Evolutionary conservation across 2,797 vertebrate species (phyloP), one percentile per base, ranked within the genome.

Genomic region (Meda fulgida): DNA sequence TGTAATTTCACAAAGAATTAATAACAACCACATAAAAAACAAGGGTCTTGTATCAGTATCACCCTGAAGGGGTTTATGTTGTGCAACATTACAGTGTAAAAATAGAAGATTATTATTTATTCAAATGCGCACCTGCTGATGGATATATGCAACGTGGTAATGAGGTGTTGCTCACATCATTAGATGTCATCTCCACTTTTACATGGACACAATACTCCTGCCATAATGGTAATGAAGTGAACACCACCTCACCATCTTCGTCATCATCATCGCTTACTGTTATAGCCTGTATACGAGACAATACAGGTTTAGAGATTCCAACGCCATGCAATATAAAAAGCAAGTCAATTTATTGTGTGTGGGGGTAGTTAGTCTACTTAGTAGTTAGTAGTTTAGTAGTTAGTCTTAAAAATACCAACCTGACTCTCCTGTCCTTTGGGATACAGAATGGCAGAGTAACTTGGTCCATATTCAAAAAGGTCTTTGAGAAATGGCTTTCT

Each of bases 121-220:
- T 72, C n/a, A 63, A 21, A 53, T 78, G 36, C 2, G 5, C 90
- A 95, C 95, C 94, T 93, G 81, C 81, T 29, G 91, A 93, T 6
- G 94, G 90, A 16, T 31, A 23, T 71, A 94, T 78, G 83, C 95
- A 96, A 38, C 92, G 81, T 70, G 80, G 16, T 0, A 80, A 2
- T 3, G 94, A 94, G 5, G 78, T 9, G 53, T 92, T 95, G 7
- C 0, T 1, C 2, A 9, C 0, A 0, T 0, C 0, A 23, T 9
- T 51, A 65, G 82, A 85, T 0, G 0, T 55, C 48, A 78, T 75
- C 65, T 92, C 83, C 0, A 93, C 86, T 60, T 18, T 88, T 38
- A 94, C 9, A 26, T 76, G 90, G 72, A 96, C 85, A 26, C 95
- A 96, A 87, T 96, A 96, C 18, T 89, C 79, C 58, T 19, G 89